Base-by-base conservation (phyloP, 2,888 invertebrate species). In the Cremastinae sp. region DNA sequence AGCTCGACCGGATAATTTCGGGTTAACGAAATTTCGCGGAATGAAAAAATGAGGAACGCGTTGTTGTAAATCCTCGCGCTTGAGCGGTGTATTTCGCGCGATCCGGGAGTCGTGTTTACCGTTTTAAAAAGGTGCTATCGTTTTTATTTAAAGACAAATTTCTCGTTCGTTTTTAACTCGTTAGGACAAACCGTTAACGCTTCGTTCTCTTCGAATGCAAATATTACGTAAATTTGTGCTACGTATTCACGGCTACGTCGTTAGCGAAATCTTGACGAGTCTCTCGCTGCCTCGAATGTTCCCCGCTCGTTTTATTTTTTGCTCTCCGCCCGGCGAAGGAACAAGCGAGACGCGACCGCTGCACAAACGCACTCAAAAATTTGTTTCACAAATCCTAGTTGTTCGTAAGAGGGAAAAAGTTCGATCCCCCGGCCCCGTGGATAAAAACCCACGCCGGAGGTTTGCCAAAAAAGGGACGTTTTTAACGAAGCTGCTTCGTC, bases 401-500 rank as follows among this genome's bases (percentile, higher is more conserved):
- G 54, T 58, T 49, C 54, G 64, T 12, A 12, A 10, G 9, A 20
- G 38, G 49, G 43, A 56, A 49, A 54, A 68, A 59, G 47, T 66
- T 47, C 22, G 38, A n/a, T 36, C 2, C 18, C 36, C 16, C 18
- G n/a, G 36, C 47, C 54, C 34, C 22, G 38, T 8, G 8, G 20
- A 36, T 34, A 18, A 8, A 34, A 41, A 53, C n/a, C 22, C 18
- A 28, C 61, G 61, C 56, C 69, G 34, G 68, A 56, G 56, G 64
- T 41, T 69, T 56, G 20, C 43, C 41, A 41, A 74, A 69, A 74
- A 73, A 70, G 2, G 28, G 28, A n/a, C 28, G 28, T 53, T 71
- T 75, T 75, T 70, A 75, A 75, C 75, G 75, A 75, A 71, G 70
- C 65, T 65, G 70, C 65, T 65, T 59, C 71, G 65, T 65, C 5